phyloP scores from a whole-genome alignment of 2,888 invertebrate genomes.

The Lasioglossum pauxillum region DNA sequence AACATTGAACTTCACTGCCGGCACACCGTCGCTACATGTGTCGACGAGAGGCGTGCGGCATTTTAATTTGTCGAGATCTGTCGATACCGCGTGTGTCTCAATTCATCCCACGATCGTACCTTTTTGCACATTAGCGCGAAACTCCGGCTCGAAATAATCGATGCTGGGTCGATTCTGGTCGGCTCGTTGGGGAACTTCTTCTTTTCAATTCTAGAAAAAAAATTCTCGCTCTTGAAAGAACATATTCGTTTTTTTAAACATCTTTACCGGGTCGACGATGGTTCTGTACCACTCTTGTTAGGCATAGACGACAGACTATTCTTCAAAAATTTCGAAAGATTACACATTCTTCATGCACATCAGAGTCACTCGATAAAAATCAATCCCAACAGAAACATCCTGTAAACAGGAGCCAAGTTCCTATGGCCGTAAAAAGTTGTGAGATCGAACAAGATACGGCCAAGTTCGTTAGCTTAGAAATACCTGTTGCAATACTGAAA shows the following conservation, averaged over 20 bases:
- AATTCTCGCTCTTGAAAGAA: not conserved
- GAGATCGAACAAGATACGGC: too few species aligned
- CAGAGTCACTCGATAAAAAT: not conserved
- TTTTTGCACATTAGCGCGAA: conserved; percentile 1
- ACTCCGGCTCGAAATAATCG: not conserved
- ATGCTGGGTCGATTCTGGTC: not conserved
- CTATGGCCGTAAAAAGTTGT: too few species aligned
- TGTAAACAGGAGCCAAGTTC: too few species aligned
- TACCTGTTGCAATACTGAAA: too few species aligned
- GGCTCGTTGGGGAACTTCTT: not conserved
- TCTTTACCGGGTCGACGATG: not conserved
- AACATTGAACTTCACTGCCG: conserved; percentile 56
- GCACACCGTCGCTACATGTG: conserved; percentile 43
- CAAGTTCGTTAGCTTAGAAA: too few species aligned
- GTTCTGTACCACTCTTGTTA: not conserved
- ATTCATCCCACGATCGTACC: conserved; percentile 15
- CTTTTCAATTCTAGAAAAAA: not conserved
- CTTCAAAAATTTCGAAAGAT: not conserved
- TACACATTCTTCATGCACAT: not conserved
- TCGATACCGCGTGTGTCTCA: conserved; percentile 24
- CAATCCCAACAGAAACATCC: too few species aligned
- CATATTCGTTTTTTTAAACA: not conserved
- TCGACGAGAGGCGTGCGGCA: conserved; percentile 27
- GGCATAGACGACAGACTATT: not conserved
- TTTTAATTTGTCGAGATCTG: conserved; percentile 54